These are phyloP conservation scores for Diachasma alloeum DNA, from an alignment of 1,140 invertebrate genomes.

Conservation along the genomic window DNA sequence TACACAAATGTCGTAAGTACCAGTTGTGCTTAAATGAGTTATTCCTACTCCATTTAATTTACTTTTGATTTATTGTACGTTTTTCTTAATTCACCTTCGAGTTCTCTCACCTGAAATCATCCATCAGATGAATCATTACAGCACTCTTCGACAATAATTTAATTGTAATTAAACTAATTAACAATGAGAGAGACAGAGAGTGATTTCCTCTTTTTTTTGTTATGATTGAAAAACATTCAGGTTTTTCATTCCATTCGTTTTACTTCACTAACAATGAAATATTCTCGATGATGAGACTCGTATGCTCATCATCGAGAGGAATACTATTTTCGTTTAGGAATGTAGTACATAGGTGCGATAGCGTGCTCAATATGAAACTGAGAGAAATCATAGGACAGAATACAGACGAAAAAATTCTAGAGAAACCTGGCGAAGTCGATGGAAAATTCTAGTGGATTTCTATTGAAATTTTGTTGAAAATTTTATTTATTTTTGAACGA, in stretches of 20 bases:
- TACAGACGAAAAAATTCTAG: neutral
- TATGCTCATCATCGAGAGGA: neutral
- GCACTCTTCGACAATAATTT: neutral
- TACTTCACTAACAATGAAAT: slow-evolving; percentile 1
- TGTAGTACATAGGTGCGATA: neutral
- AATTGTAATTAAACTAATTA: neutral
- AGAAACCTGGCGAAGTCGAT: no score
- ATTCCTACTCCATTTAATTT: neutral
- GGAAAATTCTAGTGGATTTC: no score
- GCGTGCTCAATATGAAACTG: neutral
- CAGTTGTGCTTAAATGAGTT: neutral
- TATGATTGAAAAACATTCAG: neutral
- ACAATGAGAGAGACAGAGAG: neutral
- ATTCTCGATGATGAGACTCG: neutral
- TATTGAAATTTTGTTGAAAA: neutral
- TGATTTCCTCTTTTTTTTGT: neutral
- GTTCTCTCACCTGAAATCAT: neutral
- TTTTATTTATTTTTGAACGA: neutral
- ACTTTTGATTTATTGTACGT: slow-evolving; percentile 7
- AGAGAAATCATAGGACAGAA: neutral
- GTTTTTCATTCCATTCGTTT: neutral
- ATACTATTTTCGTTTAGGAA: slow-evolving; percentile 3
- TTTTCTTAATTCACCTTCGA: neutral
- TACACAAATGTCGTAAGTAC: slow-evolving; percentile 2
- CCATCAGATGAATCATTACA: neutral